phyloP scores from a whole-genome alignment of 2,113 vertebrate species.

The Mola mola region DNA sequence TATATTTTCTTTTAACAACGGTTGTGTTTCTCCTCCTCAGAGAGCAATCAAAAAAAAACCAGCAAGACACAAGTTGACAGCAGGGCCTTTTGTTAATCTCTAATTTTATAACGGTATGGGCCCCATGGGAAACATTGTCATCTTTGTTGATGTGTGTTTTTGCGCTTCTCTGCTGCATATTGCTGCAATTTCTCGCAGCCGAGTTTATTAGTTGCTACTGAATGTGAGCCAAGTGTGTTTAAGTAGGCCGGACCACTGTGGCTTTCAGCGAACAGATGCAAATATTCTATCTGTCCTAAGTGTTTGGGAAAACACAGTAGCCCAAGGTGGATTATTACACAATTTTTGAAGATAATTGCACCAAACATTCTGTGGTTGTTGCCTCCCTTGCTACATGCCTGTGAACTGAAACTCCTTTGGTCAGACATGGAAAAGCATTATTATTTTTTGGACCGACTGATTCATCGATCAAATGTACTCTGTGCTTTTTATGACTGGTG shows the following conservation, averaged over 20 bases:
- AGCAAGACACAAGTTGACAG: constrained; percentile 29
- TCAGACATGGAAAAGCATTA: no score
- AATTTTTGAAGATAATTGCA: constrained; percentile 35
- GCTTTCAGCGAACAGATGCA: constrained; percentile 20
- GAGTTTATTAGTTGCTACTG: constrained; percentile 43
- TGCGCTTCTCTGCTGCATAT: constrained; percentile 28
- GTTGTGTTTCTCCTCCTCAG: not conserved
- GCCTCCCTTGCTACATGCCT: no score
- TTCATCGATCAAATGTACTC: no score
- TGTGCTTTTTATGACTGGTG: no score
- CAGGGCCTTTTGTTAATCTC: constrained; percentile 50
- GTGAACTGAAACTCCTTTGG: no score
- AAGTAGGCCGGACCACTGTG: constrained; percentile 39
- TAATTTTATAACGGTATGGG: constrained; percentile 49
- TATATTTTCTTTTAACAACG: constrained; percentile 25
- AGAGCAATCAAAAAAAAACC: constrained; percentile 39
- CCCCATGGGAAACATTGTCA: constrained; percentile 38
- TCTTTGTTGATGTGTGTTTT: constrained; percentile 36
- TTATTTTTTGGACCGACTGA: no score
- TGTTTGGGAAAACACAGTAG: constrained; percentile 32
- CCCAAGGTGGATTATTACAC: constrained; percentile 12
- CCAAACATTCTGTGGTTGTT: no score
- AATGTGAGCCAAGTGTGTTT: constrained; percentile 47
- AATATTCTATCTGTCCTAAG: constrained; percentile 28
- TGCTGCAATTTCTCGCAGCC: constrained; percentile 33